These are phyloP conservation scores for Caenorhabditis zanzibari DNA, from an alignment of 2,888 invertebrate genomes.

Conservation along the genomic window DNA sequence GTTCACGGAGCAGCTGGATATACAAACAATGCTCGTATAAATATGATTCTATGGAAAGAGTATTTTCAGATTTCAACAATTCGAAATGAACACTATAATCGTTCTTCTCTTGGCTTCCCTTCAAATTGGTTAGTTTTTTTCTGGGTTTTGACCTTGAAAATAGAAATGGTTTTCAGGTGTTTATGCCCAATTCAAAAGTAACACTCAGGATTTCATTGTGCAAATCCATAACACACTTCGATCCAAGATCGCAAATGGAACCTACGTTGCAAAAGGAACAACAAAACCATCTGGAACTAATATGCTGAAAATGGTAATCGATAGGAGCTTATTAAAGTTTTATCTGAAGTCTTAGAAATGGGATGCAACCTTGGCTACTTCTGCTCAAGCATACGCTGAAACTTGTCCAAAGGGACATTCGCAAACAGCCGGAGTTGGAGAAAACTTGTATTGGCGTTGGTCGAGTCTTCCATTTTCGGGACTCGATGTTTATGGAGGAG, in stretches of 20 bases:
- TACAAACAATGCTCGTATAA: conserved; percentile 47
- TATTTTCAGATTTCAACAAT: conserved; percentile 45
- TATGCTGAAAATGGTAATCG: conserved; percentile 39
- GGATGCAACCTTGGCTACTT: conserved; percentile 37
- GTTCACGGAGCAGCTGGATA: conserved; percentile 45
- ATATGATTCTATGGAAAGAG: conserved; percentile 15
- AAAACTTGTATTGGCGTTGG: conserved; percentile 49
- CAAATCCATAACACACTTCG: conserved; percentile 43
- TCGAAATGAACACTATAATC: conserved; percentile 13
- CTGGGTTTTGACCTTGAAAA: background rate
- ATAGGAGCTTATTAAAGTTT: background rate
- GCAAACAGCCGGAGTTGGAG: conserved; percentile 37
- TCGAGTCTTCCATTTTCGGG: conserved; percentile 37
- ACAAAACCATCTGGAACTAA: conserved; percentile 28
- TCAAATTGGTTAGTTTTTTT: conserved; percentile 24
- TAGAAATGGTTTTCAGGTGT: background rate
- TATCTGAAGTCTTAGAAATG: conserved; percentile 50
- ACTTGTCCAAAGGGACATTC: conserved; percentile 50
- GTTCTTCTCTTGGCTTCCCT: conserved; percentile 30
- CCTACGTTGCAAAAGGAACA: conserved; percentile 10
- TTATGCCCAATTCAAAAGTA: conserved; percentile 21
- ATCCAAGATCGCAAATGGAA: conserved; percentile 39
- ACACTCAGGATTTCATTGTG: conserved; percentile 27
- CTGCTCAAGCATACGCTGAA: conserved; percentile 51
- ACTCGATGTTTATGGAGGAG: conserved; percentile 52